Base-by-base conservation (phyloP, 35 echinoderm and acorn worm species). In the Anneissia japonica region DNA sequence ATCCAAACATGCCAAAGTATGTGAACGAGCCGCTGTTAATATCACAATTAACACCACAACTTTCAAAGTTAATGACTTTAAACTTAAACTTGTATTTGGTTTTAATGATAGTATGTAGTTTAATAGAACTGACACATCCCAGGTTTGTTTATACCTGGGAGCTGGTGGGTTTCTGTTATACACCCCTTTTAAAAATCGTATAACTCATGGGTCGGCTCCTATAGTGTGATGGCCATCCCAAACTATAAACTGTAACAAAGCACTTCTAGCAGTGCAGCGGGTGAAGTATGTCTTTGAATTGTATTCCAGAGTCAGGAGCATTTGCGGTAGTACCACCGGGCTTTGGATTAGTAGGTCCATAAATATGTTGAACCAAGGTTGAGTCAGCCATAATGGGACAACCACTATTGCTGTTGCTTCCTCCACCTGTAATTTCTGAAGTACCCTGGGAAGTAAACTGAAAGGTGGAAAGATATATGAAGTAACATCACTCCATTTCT, bases 181-280 rank as follows among this genome's bases (percentile, higher is more conserved):
- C 14, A 92, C 90, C 19, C 77, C 90, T 36, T 84, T 92, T 46
- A 91, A 2, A 80, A 81, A 90, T 33, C 84, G 74, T 3, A 84
- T 36, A 23, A 90, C 89, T 26, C 35, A 76, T 35, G 89, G 89
- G 37, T 90, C 82, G 19, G 41, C n/a, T 29, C 89, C 83, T 26
- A 85, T 39, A 10, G 82, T 79, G 29, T 34, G 34, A 17, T 51
- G 7, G 21, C 82, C 72, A 79, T 84, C 76, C 88, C 36, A 32
- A 16, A 84, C 30, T 43, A 43, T 6, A 74, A 76, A 83, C 7
- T 75, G 35, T 30, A 81, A 90, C 21, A 90, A 32, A 11, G 81
- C 81, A 77, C 88, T 84, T 30, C 88, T 17, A 31, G 89, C 75
- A 26, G 83, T 91, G 37, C 26, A 85, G 33, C 0, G 83, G 83